Evolutionary conservation across 2,797 vertebrate species (phyloP).

Genomic region (Fundulus diaphanus): DNA sequence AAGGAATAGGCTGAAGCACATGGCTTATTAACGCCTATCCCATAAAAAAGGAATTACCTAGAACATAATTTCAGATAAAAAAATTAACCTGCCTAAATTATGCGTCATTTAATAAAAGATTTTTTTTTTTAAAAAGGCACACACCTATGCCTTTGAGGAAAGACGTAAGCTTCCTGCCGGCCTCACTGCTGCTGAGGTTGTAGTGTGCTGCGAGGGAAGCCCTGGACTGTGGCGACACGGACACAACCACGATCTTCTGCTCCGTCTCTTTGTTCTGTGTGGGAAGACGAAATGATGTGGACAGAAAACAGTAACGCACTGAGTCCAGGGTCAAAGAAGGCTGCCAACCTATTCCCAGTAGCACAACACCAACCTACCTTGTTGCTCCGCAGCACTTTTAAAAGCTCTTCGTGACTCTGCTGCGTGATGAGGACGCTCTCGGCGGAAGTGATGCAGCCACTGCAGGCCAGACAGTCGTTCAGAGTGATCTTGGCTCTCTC

Average conservation of each 20-base stretch:
- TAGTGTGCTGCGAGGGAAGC: constrained; percentile 89
- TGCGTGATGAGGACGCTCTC: constrained; percentile 93
- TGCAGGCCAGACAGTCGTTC: constrained; percentile 96
- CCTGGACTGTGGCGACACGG: constrained; percentile 91
- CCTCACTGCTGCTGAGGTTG: constrained; percentile 83
- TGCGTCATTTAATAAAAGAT: not conserved
- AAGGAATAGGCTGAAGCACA: no score
- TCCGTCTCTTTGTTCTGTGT: constrained; percentile 72
- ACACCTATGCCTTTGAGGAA: constrained; percentile 88
- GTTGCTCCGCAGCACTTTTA: constrained; percentile 85
- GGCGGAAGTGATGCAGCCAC: constrained; percentile 96
- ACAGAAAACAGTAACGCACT: not conserved
- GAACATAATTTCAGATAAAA: not conserved
- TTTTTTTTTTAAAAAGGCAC: not conserved
- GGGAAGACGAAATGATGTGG: not conserved
- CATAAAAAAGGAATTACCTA: no score
- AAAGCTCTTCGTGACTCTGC: constrained; percentile 93
- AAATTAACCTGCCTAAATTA: not conserved
- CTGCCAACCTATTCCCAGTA: not conserved
- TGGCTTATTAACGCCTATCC: no score
- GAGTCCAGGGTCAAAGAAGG: not conserved
- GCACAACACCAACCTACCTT: constrained; percentile 73
- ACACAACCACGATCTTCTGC: constrained; percentile 88
- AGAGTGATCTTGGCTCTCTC: constrained; percentile 93
- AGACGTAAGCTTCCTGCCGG: constrained; percentile 84